Evolutionary conservation across 2,888 invertebrate genomes (phyloP).

Genomic region (Chorisops tibialis): DNA sequence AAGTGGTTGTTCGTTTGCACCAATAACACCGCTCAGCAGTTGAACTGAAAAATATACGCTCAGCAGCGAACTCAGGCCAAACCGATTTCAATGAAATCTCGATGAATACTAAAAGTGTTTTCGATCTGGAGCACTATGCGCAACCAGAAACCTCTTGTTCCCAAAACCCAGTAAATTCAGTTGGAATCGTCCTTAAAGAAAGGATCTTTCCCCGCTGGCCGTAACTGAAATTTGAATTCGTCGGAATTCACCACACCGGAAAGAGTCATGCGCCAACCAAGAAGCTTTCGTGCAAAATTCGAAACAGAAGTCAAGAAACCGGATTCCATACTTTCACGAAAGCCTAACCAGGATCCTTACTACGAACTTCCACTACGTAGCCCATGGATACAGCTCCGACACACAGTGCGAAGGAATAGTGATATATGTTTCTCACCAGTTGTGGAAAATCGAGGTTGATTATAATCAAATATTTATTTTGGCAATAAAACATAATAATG

Average conservation of each 20-base stretch:
- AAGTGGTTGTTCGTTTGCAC: too few species aligned
- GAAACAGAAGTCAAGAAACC: constrained; percentile 6
- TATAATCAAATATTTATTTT: constrained; percentile 34
- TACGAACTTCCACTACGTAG: not conserved
- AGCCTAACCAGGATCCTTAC: not conserved
- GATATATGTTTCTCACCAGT: constrained; percentile 29
- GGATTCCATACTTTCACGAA: not conserved
- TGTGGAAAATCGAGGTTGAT: constrained; percentile 31
- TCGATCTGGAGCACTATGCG: constrained; percentile 21
- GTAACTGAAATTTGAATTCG: not conserved
- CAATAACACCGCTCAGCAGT: too few species aligned
- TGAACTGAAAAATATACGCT: too few species aligned
- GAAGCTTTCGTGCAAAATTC: not conserved
- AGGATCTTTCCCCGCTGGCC: constrained; percentile 2
- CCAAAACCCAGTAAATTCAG: not conserved
- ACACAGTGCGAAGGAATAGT: not conserved
- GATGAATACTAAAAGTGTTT: constrained; percentile 27
- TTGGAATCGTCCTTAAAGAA: not conserved
- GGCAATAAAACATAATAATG: constrained; percentile 30
- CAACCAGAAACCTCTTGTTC: constrained; percentile 7
- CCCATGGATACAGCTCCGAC: not conserved
- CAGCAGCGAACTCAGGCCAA: not conserved
- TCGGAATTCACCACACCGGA: not conserved
- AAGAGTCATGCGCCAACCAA: not conserved
- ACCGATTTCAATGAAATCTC: constrained; percentile 27